A percentile compares a stretch with the other conserved stretches of the same genome.
phyloP scores from a whole-genome alignment of 2,113 vertebrate species.

The Panthera uncia region DNA sequence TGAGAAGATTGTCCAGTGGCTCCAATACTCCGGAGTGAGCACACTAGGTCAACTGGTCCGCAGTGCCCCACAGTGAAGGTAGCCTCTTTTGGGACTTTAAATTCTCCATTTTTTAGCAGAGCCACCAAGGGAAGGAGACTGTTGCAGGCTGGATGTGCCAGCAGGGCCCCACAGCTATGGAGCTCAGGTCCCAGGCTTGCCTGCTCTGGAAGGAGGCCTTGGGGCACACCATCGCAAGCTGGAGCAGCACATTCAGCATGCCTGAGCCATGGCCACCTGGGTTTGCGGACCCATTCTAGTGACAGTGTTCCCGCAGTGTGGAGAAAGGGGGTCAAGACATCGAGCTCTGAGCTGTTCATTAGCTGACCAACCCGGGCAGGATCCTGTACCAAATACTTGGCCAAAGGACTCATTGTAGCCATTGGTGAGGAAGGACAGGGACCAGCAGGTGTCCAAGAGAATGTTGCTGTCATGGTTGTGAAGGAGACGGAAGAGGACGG shows the following conservation, averaged over 20 bases:
- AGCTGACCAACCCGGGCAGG: conserved; percentile 87
- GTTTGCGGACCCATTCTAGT: conserved; percentile 92
- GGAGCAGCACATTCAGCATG: conserved; percentile 82
- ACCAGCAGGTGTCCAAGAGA: conserved; percentile 91
- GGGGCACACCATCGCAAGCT: conserved; percentile 82
- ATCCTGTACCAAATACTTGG: conserved; percentile 86
- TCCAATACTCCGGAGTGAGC: conserved; percentile 88
- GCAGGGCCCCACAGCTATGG: conserved; percentile 89
- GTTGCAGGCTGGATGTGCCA: conserved; percentile 90
- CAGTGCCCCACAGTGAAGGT: conserved; percentile 88
- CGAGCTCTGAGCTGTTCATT: conserved; percentile 83
- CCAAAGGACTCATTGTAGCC: conserved; percentile 90
- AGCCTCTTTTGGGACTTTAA: conserved; percentile 91
- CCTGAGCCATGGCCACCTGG: conserved; percentile 89
- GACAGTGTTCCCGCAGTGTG: conserved; percentile 90
- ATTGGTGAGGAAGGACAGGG: conserved; percentile 91
- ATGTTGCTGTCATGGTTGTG: conserved; percentile 87
- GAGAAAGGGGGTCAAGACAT: conserved; percentile 89
- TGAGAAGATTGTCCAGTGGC: conserved; percentile 88
- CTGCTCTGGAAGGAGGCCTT: conserved; percentile 89
- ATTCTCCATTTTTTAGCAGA: conserved; percentile 88
- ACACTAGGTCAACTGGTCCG: conserved; percentile 87
- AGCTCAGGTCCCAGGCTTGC: conserved; percentile 89
- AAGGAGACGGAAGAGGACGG: conserved; percentile 85
- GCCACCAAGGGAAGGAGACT: conserved; percentile 87